Percentiles rank a stretch among this genome's conserved stretches.
Conservation (phyloP, 2,797 vertebrate species). For the Crenichthys baileyi region DNA sequence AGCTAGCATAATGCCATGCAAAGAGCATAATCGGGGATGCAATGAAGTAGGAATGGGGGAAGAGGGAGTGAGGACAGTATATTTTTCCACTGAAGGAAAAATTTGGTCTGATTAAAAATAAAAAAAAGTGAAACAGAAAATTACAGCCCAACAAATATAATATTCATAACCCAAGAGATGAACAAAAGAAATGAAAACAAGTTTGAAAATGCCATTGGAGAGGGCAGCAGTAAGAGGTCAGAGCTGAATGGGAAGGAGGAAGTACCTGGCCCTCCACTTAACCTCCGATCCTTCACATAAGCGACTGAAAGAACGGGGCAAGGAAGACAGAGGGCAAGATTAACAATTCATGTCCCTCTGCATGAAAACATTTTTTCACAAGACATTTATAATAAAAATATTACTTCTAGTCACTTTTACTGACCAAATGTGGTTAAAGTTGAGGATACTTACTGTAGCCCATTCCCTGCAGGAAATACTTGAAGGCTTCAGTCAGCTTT, state of each 20-base stretch:
- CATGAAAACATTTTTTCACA: constrained; percentile 9
- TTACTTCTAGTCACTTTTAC: not conserved
- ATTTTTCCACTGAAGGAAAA: constrained; percentile 78
- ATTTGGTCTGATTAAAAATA: constrained; percentile 55
- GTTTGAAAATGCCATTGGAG: constrained; percentile 59
- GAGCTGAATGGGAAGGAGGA: constrained; percentile 81
- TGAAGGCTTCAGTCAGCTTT: constrained; percentile 98
- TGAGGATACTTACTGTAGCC: constrained; percentile 93
- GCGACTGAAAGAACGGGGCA: constrained; percentile 88
- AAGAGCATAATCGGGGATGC: constrained; percentile 67
- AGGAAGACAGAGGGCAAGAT: constrained; percentile 78
- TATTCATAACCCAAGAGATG: constrained; percentile 50
- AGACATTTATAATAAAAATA: not conserved
- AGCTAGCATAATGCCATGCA: constrained; percentile 73
- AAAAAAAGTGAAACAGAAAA: constrained; percentile 46
- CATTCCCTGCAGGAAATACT: constrained; percentile 99
- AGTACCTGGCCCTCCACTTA: constrained; percentile 98
- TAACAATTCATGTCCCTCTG: constrained; percentile 67
- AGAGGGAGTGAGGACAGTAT: constrained; percentile 39
- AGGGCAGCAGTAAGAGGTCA: constrained; percentile 71
- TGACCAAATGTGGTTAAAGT: not conserved
- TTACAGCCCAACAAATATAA: constrained; percentile 47
- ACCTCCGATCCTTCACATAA: constrained; percentile 98
- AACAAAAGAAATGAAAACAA: constrained; percentile 48
- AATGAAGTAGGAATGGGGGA: constrained; percentile 46